phyloP scores from a whole-genome alignment of 2,113 vertebrate species.

The Genyomyrus donnyi region DNA sequence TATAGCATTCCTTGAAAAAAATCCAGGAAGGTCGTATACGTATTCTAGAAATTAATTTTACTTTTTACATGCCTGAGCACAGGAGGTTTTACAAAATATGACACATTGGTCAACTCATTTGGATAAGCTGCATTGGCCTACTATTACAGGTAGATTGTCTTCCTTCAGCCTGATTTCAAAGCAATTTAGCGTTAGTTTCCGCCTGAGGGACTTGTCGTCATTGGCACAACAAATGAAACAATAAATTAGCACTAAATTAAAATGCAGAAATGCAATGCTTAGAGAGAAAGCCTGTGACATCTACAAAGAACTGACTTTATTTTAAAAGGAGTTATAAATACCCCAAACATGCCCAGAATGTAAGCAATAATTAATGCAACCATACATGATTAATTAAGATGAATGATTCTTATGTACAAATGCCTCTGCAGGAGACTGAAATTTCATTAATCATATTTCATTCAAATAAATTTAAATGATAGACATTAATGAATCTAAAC shows the following conservation, averaged over 20 bases:
- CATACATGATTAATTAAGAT: neutral
- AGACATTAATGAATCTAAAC: neutral
- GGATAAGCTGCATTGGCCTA: neutral
- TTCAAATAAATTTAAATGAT: neutral
- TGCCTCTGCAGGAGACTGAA: neutral
- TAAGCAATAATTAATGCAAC: neutral
- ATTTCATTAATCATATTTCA: constrained; percentile 7
- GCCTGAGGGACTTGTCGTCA: neutral
- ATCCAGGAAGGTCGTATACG: neutral
- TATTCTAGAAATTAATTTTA: neutral
- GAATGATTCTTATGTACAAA: neutral
- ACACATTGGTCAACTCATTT: neutral
- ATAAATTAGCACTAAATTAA: neutral
- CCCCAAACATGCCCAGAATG: neutral
- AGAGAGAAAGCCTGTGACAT: neutral
- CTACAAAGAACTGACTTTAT: neutral
- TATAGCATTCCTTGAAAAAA: neutral
- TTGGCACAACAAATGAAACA: neutral
- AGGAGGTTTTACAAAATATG: neutral
- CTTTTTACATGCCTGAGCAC: neutral
- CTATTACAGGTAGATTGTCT: neutral
- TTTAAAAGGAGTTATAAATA: neutral
- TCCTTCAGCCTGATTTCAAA: neutral
- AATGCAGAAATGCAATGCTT: neutral
- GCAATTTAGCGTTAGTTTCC: neutral